Evolutionary conservation across 2,797 vertebrate genomes (phyloP), one percentile per base, ranked within the genome.

Genomic region (Triplophysa yarkandensis): DNA sequence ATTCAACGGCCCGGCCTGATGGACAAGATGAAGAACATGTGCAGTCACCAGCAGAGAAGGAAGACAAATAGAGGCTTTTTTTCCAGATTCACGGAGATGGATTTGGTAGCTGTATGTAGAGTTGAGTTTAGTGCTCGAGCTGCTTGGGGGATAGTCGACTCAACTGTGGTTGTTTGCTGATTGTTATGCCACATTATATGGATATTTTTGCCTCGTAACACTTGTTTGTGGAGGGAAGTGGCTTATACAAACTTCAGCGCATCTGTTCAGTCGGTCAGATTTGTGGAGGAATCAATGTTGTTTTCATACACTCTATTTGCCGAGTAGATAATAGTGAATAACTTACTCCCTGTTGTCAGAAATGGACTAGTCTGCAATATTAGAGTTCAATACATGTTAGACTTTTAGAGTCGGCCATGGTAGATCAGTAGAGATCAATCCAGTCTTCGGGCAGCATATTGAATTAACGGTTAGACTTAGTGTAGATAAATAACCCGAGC

Each of bases 341-440:
- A 55, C 25, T 55, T 55, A 2, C 25, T 55, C 52, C 25, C 25
- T 23, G 30, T 17, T 43, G 41, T 1, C 32, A 32, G 36, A 23
- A 13, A 25, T 27, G 16, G 25, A 64, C 80, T 83, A 82, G 82
- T 88, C 87, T 87, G 88, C 88, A 83, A 61, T 85, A 87, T 88
- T 82, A 77, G 63, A 86, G 85, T 87, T 71, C 83, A 84, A 87
- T 87, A 84, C 63, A 46, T 3, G 4, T 57, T 74, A 73, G 17
- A 30, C 28, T 85, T 85, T 86, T 83, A 77, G 86, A 79, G 76
- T 75, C 85, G 84, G 83, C 87, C 85, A 83, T 85, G 81, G 73
- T 46, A 84, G 80, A 89, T 91, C 89, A 88, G 90, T 89, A 77
- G 64, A 77, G 78, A 85, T 90, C 87, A 84, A 88, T 89, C 86